Conservation (phyloP, 2,113 vertebrate genomes). For the Monopterus albus region DNA sequence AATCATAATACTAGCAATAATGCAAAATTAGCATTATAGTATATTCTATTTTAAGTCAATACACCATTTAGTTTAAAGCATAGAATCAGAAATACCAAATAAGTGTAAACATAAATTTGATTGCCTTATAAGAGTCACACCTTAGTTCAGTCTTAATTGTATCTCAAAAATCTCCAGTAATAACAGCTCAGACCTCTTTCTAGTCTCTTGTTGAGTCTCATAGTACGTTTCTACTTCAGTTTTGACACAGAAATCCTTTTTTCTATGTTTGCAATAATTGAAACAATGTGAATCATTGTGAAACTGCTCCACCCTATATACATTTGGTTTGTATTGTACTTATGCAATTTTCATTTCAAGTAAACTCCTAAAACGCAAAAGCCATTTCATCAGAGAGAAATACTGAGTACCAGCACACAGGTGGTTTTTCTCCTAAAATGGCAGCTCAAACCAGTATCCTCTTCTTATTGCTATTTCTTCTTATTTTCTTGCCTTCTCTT, state of each 20-base stretch:
- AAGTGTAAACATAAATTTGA: too few species aligned
- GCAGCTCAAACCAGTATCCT: conserved; percentile 33
- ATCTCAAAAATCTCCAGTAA: not conserved
- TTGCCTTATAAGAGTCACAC: too few species aligned
- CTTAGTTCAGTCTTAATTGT: not conserved
- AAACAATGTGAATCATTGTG: not conserved
- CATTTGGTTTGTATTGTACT: too few species aligned
- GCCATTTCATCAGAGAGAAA: conserved; percentile 10
- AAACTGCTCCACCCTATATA: not conserved
- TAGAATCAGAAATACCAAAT: not conserved
- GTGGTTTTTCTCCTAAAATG: conserved; percentile 38
- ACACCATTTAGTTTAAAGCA: too few species aligned
- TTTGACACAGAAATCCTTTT: not conserved
- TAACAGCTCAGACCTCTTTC: not conserved
- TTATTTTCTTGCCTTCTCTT: conserved; percentile 38
- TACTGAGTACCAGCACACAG: conserved; percentile 2
- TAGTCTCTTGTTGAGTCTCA: not conserved
- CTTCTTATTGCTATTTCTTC: conserved; percentile 19
- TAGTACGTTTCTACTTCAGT: not conserved
- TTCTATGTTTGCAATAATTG: not conserved
- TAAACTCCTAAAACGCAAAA: not conserved
- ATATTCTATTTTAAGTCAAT: too few species aligned
- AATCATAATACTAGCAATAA: too few species aligned
- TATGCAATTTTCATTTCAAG: not conserved
- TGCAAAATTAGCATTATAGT: too few species aligned